A percentile compares a stretch with the other conserved stretches of the same genome.
Evolutionary conservation across 2,888 invertebrate genomes (phyloP).

Genomic region (Melolontha melolontha): DNA sequence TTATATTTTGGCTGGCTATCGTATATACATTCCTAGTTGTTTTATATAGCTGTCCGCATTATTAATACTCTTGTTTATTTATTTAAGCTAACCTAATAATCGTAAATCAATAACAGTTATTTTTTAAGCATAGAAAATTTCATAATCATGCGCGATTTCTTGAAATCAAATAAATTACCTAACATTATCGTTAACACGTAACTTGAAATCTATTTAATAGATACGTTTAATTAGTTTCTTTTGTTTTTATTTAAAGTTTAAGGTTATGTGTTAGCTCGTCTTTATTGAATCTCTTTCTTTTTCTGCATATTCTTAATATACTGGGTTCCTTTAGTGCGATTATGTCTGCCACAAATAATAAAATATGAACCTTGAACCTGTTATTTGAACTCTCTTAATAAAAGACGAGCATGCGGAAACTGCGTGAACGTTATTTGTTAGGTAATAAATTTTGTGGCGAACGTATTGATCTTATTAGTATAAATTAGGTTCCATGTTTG

Average conservation of each 20-base stretch:
- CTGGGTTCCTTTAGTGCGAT: background rate
- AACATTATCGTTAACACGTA: no score
- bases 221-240: no score
- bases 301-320: background rate
- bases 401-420: conserved; percentile 33
- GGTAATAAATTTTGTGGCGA: conserved; percentile 28
- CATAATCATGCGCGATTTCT: background rate
- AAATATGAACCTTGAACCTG: conserved; percentile 34
- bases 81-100: conserved; percentile 1
- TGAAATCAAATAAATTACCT: background rate
- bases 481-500: conserved; percentile 5
- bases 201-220: no score
- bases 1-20: no score
- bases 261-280: no score
- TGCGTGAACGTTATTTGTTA: conserved; percentile 27
- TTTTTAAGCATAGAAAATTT: conserved; percentile 5
- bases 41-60: background rate
- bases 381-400: conserved; percentile 22
- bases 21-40: no score
- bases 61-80: conserved; percentile 11
- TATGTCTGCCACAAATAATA: conserved; percentile 14
- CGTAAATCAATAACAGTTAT: conserved; percentile 21
- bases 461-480: conserved; percentile 20
- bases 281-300: background rate
- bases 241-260: no score